A percentile compares a stretch with the other conserved stretches of the same genome.
phyloP scores from a whole-genome alignment of 35 echinoderm and acorn worm genomes.

The Acanthaster planci region DNA sequence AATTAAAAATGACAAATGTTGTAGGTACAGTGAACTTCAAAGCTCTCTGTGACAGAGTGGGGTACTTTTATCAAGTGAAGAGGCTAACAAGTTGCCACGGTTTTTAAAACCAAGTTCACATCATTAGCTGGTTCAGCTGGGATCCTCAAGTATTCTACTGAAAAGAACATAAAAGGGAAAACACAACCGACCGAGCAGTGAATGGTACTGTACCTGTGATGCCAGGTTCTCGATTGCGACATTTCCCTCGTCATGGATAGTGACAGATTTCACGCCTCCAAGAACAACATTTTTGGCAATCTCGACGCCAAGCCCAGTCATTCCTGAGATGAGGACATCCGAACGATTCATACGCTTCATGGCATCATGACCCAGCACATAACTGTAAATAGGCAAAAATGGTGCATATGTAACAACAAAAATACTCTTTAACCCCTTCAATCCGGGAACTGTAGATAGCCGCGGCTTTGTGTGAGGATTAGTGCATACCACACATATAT shows the following conservation, averaged over 20 bases:
- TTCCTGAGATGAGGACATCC: conserved; percentile 92
- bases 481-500: too few species aligned
- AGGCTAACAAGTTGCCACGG: too few species aligned
- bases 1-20: too few species aligned
- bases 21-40: too few species aligned
- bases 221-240: conserved; percentile 73
- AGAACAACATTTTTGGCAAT: conserved; percentile 97
- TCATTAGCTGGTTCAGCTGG: too few species aligned
- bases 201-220: conserved; percentile 65
- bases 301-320: conserved; percentile 92
- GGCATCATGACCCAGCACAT: conserved; percentile 96
- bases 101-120: too few species aligned
- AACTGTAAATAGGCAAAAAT: conserved; percentile 48
- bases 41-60: too few species aligned
- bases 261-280: conserved; percentile 88
- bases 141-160: too few species aligned
- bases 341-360: conserved; percentile 94
- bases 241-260: conserved; percentile 91
- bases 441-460: too few species aligned
- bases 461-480: too few species aligned
- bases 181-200: neutral
- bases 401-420: neutral
- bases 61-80: too few species aligned
- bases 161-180: neutral
- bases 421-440: too few species aligned